Base-by-base conservation (phyloP, 2,797 vertebrate genomes). In the Notoglanidium macrostoma region DNA sequence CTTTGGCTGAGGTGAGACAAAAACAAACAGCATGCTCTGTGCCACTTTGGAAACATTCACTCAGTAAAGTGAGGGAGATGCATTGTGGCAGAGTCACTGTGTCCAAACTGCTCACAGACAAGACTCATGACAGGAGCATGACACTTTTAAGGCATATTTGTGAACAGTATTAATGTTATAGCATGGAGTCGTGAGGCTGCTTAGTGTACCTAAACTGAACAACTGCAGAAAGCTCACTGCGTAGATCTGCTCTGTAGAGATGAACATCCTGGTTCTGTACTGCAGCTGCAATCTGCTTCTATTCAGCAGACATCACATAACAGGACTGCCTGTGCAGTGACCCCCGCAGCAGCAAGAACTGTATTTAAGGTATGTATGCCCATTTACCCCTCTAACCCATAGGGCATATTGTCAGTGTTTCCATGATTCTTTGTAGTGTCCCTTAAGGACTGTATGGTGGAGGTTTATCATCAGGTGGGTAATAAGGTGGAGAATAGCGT, bases 381-480 rank as follows among this genome's bases (percentile, higher is more conserved):
- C 72, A 44, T 46, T 59, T 40, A 12, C 21, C 49, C 6, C 8
- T 21, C 61, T 40, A 72, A 44, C 59, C 87, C 89, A 32, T 67
- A 8, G 63, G 26, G 77, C 73, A 67, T 67, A 67, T 46, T 4
- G 57, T 59, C 21, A 83, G 61, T 26, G 35, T 74, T 78, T 51
- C 63, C 44, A 7, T 29, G 35, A 26, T 76, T 49, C 29, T 86
- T 51, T 61, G 12, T 19, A 26, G 5, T 86, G 68, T 81, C 0
- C 63, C 46, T 95, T 95, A 99, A 0, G 98, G 98, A 88, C 97
- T 98, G 92, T 99, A 99, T 21, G 98, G 98, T 2, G 98, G 98
- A 21, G 98, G 98, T 93, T 99, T 99, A 92, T 99, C 98, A 57
- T 98, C 98, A 5, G 98, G 98, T 15, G 97, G 98, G 87, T 97